Evolutionary conservation across 2,797 vertebrate species (phyloP).

Genomic region (Triplophysa yarkandensis): DNA sequence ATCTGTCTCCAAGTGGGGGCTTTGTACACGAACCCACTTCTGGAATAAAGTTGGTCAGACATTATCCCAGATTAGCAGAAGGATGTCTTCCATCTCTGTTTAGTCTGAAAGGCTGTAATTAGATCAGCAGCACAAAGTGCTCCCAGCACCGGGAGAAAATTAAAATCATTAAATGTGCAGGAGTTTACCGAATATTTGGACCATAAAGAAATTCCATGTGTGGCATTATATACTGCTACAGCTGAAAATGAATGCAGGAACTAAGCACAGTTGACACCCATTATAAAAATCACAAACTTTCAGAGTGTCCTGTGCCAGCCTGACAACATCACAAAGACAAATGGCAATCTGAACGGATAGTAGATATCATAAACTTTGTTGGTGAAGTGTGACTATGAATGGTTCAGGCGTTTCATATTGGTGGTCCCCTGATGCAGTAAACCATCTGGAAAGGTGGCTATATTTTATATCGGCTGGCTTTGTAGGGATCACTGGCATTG

Average conservation of each 20-base stretch:
- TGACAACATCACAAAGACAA: neutral
- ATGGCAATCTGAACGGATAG: neutral
- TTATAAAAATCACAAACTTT: neutral
- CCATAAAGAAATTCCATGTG: conserved; percentile 4
- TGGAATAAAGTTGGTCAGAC: conserved; percentile 18
- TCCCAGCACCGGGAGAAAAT: conserved; percentile 58
- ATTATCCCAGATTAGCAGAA: conserved; percentile 31
- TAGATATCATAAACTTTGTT: neutral
- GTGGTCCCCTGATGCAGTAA: conserved; percentile 10
- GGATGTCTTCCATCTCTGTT: conserved; percentile 42
- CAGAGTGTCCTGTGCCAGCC: neutral
- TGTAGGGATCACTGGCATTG: neutral
- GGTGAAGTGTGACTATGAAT: conserved; percentile 6
- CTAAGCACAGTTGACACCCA: neutral
- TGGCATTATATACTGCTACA: conserved; percentile 15
- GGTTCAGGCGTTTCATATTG: neutral
- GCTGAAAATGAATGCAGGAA: neutral
- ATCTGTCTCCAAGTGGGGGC: neutral
- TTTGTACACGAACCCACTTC: neutral
- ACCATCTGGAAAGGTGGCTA: neutral
- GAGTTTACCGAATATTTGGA: conserved; percentile 37
- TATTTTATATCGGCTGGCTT: neutral
- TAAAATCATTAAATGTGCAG: conserved; percentile 57
- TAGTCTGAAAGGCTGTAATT: conserved; percentile 58
- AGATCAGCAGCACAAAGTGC: conserved; percentile 57